These are phyloP conservation scores for Rhagoletis zephyria DNA, from an alignment of 1,140 invertebrate genomes.

Conservation along the genomic window DNA sequence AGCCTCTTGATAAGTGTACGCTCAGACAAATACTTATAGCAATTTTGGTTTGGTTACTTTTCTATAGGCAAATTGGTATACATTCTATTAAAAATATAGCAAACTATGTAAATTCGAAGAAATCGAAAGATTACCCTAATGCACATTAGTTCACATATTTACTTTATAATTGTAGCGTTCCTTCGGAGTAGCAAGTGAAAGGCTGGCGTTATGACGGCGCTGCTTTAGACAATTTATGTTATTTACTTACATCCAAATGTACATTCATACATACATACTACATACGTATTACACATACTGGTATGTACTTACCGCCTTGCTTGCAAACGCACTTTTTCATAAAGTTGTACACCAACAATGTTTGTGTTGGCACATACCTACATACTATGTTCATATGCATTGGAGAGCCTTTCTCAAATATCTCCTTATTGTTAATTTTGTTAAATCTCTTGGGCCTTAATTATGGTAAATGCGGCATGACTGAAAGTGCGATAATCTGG, in stretches of 20 bases:
- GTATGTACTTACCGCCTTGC: not conserved
- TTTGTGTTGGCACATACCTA: not conserved
- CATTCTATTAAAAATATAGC: too few relatives aligned
- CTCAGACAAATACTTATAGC: too few relatives aligned
- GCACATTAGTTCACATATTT: too few relatives aligned
- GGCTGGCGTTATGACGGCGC: not conserved
- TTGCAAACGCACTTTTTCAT: not conserved
- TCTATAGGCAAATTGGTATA: too few relatives aligned
- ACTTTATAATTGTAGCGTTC: too few relatives aligned
- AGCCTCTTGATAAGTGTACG: too few relatives aligned
- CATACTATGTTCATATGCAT: not conserved
- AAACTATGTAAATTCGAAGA: too few relatives aligned
- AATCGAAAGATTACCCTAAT: too few relatives aligned
- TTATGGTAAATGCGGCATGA: not conserved
- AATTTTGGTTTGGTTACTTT: too few relatives aligned
- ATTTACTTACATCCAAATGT: not conserved
- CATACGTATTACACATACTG: too few relatives aligned
- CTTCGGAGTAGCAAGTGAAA: not conserved
- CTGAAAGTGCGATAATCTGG: constrained; percentile 40
- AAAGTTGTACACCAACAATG: not conserved
- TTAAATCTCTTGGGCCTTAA: not conserved
- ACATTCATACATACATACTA: not conserved
- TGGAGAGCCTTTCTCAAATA: constrained; percentile 26
- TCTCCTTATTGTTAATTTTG: not conserved
- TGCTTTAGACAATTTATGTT: constrained; percentile 17